Conservation (phyloP, 2,888 invertebrate species). For the Podotricha telesiphe region DNA sequence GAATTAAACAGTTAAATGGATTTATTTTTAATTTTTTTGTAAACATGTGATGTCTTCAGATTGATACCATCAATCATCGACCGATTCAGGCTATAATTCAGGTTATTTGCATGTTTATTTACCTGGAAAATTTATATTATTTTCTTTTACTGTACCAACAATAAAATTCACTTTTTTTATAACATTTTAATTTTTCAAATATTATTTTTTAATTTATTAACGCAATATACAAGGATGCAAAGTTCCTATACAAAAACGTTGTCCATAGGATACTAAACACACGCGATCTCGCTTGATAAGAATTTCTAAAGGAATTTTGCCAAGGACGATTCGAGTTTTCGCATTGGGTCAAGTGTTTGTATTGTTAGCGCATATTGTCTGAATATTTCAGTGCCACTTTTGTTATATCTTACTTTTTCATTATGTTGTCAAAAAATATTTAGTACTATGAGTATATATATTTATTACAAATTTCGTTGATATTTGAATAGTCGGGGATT, state of each 20-base stretch:
- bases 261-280: not conserved
- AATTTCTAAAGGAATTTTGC: conserved; percentile 1
- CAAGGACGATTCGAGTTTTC: conserved; percentile 16
- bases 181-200: no score
- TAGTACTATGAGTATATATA: no score
- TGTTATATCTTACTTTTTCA: conserved; percentile 17
- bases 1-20: not conserved
- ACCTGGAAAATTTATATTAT: not conserved
- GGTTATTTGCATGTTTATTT: not conserved
- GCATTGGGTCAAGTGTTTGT: conserved; percentile 36
- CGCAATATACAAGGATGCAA: not conserved
- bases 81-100: not conserved
- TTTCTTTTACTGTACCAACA: not conserved
- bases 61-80: no score
- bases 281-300: not conserved
- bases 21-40: not conserved
- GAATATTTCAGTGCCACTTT: conserved; percentile 32
- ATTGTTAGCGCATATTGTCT: conserved; percentile 33
- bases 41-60: not conserved
- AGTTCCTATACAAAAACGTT: not conserved
- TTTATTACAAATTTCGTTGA: no score
- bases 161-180: no score
- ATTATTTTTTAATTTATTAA: no score
- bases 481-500: no score
- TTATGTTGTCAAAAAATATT: not conserved